Percentiles rank a stretch among this genome's conserved stretches.
Conservation (phyloP, 2,797 vertebrate genomes). For the Ibycter americanus region DNA sequence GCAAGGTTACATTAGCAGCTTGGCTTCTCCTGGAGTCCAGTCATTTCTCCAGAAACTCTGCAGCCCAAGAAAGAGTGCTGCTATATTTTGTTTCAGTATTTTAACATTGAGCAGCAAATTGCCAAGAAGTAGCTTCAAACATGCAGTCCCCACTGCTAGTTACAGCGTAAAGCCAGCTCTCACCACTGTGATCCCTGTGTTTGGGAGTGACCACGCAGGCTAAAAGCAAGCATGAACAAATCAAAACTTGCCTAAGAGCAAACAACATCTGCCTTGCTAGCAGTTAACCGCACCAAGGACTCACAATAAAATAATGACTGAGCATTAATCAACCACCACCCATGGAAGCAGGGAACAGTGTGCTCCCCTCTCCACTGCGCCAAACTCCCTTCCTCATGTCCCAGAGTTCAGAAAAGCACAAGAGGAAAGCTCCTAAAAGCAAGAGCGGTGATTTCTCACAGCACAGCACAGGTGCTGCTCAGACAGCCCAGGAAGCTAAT, state of each 20-base stretch:
- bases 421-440: neutral
- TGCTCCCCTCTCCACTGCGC: neutral
- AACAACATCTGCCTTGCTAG: neutral
- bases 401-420: neutral
- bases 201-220: neutral
- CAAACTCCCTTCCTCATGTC: neutral
- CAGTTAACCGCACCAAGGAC: too few species aligned
- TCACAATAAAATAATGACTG: fast-evolving
- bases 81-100: neutral
- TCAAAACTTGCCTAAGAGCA: neutral
- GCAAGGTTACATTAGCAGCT: neutral
- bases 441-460: fast-evolving
- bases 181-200: fast-evolving
- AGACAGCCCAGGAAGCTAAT: neutral
- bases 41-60: neutral
- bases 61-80: neutral
- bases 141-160: neutral
- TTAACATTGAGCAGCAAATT: neutral
- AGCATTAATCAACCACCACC: neutral
- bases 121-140: neutral
- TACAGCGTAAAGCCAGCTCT: neutral
- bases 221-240: neutral
- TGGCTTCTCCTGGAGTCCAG: neutral
- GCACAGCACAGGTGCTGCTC: neutral
- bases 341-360: neutral